Conservation (phyloP, 1,140 invertebrate species). For the Drosophila littoralis region DNA sequence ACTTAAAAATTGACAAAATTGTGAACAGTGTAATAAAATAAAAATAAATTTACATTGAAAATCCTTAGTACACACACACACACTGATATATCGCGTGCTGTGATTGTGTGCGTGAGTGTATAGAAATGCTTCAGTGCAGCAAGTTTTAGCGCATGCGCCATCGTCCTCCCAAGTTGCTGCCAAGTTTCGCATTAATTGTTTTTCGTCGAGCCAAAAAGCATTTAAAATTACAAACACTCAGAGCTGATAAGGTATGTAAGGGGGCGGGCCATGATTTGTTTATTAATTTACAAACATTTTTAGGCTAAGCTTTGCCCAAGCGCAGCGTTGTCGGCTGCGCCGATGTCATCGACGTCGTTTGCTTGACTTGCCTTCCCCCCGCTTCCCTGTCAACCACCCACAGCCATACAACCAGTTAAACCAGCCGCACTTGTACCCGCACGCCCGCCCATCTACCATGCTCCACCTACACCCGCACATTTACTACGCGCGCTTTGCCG, state of each 20-base stretch:
- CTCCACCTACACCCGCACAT: conserved; percentile 62
- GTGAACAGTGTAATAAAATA: conserved; percentile 61
- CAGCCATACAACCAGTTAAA: conserved; percentile 39
- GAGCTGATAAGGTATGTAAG: conserved; percentile 23
- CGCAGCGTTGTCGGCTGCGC: conserved; percentile 16
- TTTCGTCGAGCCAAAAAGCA: conserved; percentile 30
- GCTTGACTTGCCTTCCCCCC: conserved; percentile 21
- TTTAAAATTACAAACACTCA: conserved; percentile 34
- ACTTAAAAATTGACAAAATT: conserved; percentile 27
- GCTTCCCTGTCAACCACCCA: conserved; percentile 11
- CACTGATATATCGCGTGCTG: conserved; percentile 30
- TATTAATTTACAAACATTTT: conserved; percentile 37
- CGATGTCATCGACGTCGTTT: conserved; percentile 40
- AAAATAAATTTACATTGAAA: conserved; percentile 79
- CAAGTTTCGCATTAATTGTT: conserved; percentile 67
- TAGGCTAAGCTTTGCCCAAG: conserved; percentile 15
- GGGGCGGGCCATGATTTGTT: conserved; percentile 29
- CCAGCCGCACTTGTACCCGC: conserved; percentile 28
- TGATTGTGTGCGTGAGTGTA: conserved; percentile 54
- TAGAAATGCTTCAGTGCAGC: conserved; percentile 55
- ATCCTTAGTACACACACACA: conserved; percentile 59
- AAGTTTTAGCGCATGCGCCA: conserved; percentile 66
- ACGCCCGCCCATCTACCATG: conserved; percentile 2
- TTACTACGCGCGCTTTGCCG: conserved; percentile 77
- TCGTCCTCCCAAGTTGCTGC: conserved; percentile 27